These are phyloP conservation scores for Didymodactylos carnosus DNA, from an alignment of 2,888 invertebrate genomes.

Conservation along the genomic window DNA sequence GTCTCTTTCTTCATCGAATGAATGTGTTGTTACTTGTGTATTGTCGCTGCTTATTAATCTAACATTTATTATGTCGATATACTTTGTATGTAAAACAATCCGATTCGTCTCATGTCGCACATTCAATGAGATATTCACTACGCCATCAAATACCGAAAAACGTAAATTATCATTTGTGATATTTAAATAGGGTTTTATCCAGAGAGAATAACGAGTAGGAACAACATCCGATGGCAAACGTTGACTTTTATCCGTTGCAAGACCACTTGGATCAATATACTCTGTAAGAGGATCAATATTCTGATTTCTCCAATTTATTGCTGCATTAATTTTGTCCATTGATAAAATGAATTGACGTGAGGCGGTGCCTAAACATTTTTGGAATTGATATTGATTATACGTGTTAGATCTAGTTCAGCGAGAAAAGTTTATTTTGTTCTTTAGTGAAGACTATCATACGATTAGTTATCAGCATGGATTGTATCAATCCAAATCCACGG, in stretches of 20 bases:
- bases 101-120: not conserved
- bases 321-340: not conserved
- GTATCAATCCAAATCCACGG: too few species aligned
- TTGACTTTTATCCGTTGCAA: not conserved
- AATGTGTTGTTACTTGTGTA: not conserved
- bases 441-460: too few species aligned
- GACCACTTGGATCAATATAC: not conserved
- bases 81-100: slow-evolving; percentile 5
- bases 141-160: slow-evolving; percentile 2
- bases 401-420: too few species aligned
- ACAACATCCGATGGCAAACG: not conserved
- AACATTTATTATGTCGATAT: not conserved
- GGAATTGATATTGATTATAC: too few species aligned
- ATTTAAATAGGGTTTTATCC: slow-evolving; percentile 10
- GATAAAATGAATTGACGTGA: not conserved
- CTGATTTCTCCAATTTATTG: not conserved
- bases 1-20: not conserved
- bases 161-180: not conserved
- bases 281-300: not conserved
- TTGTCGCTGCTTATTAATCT: not conserved
- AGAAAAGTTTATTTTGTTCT: too few species aligned
- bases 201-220: slow-evolving; percentile 4
- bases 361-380: not conserved
- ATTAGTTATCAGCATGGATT: too few species aligned
- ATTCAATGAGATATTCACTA: not conserved